Evolutionary conservation across 1,140 invertebrate species (phyloP).

Genomic region (Cyphomyrmex costatus): DNA sequence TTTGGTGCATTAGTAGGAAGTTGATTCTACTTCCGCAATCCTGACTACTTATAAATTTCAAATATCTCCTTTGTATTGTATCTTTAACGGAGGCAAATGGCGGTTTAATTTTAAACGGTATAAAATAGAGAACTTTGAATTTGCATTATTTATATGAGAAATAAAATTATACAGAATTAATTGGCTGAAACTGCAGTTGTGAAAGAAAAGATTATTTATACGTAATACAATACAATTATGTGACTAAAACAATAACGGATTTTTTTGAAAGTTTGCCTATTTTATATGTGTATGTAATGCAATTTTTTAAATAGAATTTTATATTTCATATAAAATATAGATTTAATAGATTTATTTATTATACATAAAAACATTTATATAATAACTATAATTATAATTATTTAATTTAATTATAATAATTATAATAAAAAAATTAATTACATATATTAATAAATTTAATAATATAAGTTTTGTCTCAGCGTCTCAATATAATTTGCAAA

Average conservation of each 20-base stretch:
- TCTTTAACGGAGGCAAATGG: neutral
- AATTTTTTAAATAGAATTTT: neutral
- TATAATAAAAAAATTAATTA: too few relatives aligned
- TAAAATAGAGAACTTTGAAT: neutral
- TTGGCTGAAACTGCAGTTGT: neutral
- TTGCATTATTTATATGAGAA: slow-evolving; percentile 2
- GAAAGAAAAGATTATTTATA: slow-evolving; percentile 1
- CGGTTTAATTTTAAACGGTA: neutral
- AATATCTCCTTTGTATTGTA: slow-evolving; percentile 16
- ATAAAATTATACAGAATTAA: neutral
- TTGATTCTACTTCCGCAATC: neutral
- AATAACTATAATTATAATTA: too few relatives aligned
- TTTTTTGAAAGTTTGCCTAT: neutral
- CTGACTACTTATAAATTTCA: neutral
- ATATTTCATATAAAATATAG: neutral
- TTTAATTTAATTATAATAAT: too few relatives aligned
- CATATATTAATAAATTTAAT: neutral
- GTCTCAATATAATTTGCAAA: neutral
- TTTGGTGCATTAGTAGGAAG: slow-evolving; percentile 41
- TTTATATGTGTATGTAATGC: neutral
- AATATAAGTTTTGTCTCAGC: neutral
- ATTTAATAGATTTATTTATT: too few relatives aligned
- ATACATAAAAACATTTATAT: too few relatives aligned
- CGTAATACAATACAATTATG: neutral
- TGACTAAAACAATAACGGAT: neutral